These are phyloP conservation scores for Rhopalosiphum nymphaeae DNA, from an alignment of 2,888 invertebrate species.

Conservation along the genomic window DNA sequence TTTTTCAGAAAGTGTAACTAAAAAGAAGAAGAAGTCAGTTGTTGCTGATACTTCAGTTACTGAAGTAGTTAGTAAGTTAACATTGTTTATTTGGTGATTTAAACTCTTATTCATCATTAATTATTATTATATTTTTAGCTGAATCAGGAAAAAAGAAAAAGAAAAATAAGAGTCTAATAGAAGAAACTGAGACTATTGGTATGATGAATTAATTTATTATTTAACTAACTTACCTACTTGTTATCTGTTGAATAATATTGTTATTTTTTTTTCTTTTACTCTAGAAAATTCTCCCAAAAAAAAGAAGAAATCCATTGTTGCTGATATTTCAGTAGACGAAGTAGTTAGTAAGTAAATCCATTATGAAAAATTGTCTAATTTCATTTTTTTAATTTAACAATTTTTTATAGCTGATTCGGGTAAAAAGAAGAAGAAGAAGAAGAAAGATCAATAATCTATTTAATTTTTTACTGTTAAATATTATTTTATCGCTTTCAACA, in stretches of 20 bases:
- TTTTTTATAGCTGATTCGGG: background rate
- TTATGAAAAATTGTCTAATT: background rate
- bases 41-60: constrained; percentile 31
- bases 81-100: background rate
- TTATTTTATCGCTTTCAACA: background rate
- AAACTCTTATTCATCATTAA: background rate
- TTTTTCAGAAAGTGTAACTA: constrained; percentile 38
- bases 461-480: background rate
- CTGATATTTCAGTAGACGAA: background rate
- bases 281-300: background rate
- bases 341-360: background rate
- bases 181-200: constrained; percentile 32
- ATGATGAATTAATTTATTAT: background rate
- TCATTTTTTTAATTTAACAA: background rate
- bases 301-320: background rate
- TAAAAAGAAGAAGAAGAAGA: background rate
- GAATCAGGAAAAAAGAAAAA: constrained; percentile 61
- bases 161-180: constrained; percentile 47
- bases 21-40: constrained; percentile 59
- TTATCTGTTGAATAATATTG: background rate
- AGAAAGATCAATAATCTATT: background rate
- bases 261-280: background rate
- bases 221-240: background rate
- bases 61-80: constrained; percentile 33
- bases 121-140: background rate